Percentiles rank a stretch among this genome's conserved stretches.
These are phyloP conservation scores for Drosophila setifemur DNA, from an alignment of 1,140 invertebrate species.

Conservation along the genomic window DNA sequence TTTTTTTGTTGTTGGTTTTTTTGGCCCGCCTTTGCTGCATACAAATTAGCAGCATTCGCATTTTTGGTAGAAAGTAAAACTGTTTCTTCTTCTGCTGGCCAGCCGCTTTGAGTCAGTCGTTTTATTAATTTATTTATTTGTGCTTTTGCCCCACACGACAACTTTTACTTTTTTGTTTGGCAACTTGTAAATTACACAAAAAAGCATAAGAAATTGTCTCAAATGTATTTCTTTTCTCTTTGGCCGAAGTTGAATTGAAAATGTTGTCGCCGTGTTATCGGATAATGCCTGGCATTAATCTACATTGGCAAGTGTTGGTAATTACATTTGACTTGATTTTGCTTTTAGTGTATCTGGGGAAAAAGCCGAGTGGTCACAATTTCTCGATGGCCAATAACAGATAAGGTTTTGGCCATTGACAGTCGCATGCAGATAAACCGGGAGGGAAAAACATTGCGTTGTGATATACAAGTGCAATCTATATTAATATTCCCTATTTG, in stretches of 20 bases:
- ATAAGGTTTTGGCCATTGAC: neutral
- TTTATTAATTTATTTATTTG: constrained; percentile 78
- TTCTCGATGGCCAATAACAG: neutral
- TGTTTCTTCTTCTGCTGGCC: constrained; percentile 48
- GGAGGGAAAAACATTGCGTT: neutral
- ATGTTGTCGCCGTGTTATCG: constrained; percentile 17
- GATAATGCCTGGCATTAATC: constrained; percentile 18
- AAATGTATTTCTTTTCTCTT: constrained; percentile 29
- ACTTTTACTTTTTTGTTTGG: constrained; percentile 71
- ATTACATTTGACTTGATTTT: constrained; percentile 27
- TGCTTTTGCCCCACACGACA: constrained; percentile 55
- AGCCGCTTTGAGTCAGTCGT: constrained; percentile 23
- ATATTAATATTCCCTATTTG: neutral
- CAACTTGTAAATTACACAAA: constrained; percentile 72
- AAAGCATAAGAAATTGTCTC: constrained; percentile 30
- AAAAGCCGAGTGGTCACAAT: neutral
- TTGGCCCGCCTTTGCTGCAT: constrained; percentile 61
- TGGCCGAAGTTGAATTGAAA: constrained; percentile 1
- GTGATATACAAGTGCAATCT: constrained; percentile 1
- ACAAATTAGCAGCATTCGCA: constrained; percentile 77
- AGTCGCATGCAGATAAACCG: neutral
- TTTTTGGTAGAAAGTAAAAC: constrained; percentile 80
- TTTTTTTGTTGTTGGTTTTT: constrained; percentile 35
- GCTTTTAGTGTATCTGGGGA: constrained; percentile 15
- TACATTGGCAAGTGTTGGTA: constrained; percentile 12